Evolutionary conservation across 30 jellyfish, hydroid and myxozoan genomes (phyloP).

Genomic region (Calvadosia cruxmelitensis): DNA sequence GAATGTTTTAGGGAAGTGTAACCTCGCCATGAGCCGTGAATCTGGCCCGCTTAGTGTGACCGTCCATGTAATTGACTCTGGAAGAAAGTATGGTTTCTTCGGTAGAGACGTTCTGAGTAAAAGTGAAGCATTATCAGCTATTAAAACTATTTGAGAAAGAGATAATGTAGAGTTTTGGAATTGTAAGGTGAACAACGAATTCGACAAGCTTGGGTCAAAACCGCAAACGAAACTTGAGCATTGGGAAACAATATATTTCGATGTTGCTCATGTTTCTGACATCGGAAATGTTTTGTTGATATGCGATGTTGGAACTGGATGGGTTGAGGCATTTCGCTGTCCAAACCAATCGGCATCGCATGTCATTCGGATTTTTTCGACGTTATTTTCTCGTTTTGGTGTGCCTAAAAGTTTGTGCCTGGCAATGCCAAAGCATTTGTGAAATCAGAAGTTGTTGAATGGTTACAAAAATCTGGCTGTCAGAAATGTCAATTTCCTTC

Average conservation of each 20-base stretch:
- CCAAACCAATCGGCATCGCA: not conserved
- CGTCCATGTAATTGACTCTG: too few relatives aligned
- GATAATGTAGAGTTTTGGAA: too few relatives aligned
- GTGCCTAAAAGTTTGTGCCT: not conserved
- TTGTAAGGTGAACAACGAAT: too few relatives aligned
- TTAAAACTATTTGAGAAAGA: too few relatives aligned
- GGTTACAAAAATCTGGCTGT: not conserved
- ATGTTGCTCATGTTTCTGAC: not conserved
- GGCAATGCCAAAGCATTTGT: not conserved
- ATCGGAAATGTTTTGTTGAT: not conserved
- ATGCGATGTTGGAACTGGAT: not conserved
- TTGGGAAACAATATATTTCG: not conserved
- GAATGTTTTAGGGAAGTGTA: too few relatives aligned
- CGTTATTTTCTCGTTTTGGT: not conserved
- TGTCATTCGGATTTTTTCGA: not conserved
- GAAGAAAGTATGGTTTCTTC: too few relatives aligned
- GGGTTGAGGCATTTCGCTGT: slow-evolving; percentile 2
- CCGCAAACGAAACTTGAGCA: too few relatives aligned
- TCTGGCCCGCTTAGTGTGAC: too few relatives aligned
- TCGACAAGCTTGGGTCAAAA: too few relatives aligned
- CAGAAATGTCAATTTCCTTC: not conserved
- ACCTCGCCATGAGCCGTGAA: too few relatives aligned
- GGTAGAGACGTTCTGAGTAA: too few relatives aligned
- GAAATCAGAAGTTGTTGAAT: not conserved
- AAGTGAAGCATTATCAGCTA: too few relatives aligned